phyloP scores from a whole-genome alignment of 2,888 invertebrate species.

The Amblyjoppa fuscipennis region DNA sequence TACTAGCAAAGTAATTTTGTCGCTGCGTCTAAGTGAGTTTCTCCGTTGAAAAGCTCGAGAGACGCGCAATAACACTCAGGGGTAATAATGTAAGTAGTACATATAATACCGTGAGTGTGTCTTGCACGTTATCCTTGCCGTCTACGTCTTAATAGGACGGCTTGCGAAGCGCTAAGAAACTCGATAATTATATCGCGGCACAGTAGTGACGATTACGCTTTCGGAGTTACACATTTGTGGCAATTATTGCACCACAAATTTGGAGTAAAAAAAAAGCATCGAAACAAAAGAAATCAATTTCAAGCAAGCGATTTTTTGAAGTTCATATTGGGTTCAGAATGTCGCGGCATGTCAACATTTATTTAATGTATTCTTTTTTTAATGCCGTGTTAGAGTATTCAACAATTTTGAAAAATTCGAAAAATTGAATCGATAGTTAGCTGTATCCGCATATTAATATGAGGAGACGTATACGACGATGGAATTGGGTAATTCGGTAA shows the following conservation, averaged over 20 bases:
- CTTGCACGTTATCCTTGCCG: slow-evolving; percentile 27
- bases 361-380: too few species aligned
- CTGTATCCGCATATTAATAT: not conserved
- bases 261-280: slow-evolving; percentile 26
- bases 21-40: slow-evolving; percentile 11
- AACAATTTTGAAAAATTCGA: not conserved
- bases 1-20: slow-evolving; percentile 31
- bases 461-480: not conserved
- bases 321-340: too few species aligned
- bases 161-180: slow-evolving; percentile 17
- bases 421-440: slow-evolving; percentile 40
- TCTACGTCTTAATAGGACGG: not conserved
- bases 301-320: not conserved
- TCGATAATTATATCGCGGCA: slow-evolving; percentile 35
- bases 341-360: too few species aligned
- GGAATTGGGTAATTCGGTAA: slow-evolving; percentile 46
- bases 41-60: slow-evolving; percentile 37
- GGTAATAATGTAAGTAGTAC: slow-evolving; percentile 58
- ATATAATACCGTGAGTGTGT: slow-evolving; percentile 38
- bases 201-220: slow-evolving; percentile 15
- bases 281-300: slow-evolving; percentile 6
- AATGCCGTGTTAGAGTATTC: too few species aligned
- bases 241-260: slow-evolving; percentile 19
- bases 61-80: slow-evolving; percentile 52
- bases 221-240: not conserved